A percentile compares a stretch with the other conserved stretches of the same genome.
Conservation (phyloP, 1,140 invertebrate genomes). For the Hylaeus anthracinus region DNA sequence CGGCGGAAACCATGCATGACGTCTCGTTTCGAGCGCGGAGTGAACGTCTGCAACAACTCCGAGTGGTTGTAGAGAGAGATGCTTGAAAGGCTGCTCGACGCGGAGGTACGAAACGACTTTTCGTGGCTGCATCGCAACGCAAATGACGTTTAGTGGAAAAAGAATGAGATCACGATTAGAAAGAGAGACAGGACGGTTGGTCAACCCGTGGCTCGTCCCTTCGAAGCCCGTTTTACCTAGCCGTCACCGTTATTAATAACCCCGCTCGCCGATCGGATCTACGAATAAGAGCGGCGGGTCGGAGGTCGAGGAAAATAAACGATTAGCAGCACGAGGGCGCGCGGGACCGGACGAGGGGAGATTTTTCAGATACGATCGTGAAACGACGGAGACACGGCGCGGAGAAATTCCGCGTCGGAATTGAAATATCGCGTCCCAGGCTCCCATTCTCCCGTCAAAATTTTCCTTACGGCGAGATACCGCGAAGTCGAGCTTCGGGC, state of each 20-base stretch:
- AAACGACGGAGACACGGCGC: not conserved
- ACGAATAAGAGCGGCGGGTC: slow-evolving; percentile 33
- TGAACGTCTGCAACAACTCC: too few relatives aligned
- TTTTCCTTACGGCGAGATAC: slow-evolving; percentile 5
- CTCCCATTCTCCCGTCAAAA: slow-evolving; percentile 34
- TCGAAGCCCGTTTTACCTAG: slow-evolving; percentile 16
- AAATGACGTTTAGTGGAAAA: not conserved
- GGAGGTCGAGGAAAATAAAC: slow-evolving; percentile 33
- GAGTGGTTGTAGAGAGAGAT: too few relatives aligned
- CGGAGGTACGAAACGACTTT: slow-evolving; percentile 36
- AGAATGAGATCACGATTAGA: slow-evolving; percentile 46
- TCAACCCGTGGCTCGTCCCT: not conserved
- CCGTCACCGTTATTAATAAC: slow-evolving; percentile 40
- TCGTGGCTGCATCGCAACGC: slow-evolving; percentile 5
- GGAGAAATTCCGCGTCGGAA: slow-evolving; percentile 22
- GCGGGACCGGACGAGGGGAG: not conserved
- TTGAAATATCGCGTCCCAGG: slow-evolving; percentile 28
- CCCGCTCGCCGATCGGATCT: slow-evolving; percentile 24
- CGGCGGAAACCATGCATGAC: too few relatives aligned
- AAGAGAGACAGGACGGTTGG: not conserved
- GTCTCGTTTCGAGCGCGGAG: too few relatives aligned
- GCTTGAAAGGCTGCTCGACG: too few relatives aligned
- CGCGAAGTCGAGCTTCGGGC: not conserved
- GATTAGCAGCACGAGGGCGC: not conserved
- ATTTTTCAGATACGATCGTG: slow-evolving; percentile 33